Evolutionary conservation across 2,797 vertebrate genomes (phyloP).

Genomic region (Hydrolagus colliei): DNA sequence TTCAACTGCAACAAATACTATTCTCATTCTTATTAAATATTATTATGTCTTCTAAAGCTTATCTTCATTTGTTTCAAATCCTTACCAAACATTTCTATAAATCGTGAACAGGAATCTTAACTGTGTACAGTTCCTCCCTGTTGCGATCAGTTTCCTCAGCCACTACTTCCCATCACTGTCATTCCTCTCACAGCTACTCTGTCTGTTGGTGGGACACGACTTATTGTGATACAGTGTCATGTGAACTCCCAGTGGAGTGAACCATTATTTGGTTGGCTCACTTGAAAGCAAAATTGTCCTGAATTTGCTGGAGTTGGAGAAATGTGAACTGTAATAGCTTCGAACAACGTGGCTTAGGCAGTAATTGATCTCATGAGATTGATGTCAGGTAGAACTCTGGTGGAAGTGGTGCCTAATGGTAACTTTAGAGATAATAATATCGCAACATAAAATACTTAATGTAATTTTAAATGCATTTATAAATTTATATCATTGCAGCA

Average conservation of each 20-base stretch:
- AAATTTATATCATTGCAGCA: background rate
- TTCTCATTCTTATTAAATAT: no score
- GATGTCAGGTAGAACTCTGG: background rate
- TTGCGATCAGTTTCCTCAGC: background rate
- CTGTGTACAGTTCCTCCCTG: background rate
- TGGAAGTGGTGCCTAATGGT: background rate
- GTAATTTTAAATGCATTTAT: background rate
- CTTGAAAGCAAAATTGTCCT: background rate
- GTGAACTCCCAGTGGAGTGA: background rate
- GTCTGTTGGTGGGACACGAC: background rate
- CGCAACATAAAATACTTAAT: background rate
- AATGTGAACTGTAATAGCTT: background rate
- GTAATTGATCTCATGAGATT: constrained; percentile 1
- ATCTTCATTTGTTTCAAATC: background rate
- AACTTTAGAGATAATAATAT: background rate
- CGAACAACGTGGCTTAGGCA: background rate
- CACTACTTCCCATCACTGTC: background rate
- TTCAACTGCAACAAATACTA: no score
- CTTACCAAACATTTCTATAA: background rate
- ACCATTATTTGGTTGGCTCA: background rate
- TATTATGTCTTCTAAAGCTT: background rate
- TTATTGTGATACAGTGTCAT: background rate
- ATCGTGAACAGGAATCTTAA: background rate
- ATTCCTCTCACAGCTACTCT: background rate
- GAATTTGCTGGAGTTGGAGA: background rate